Conservation (phyloP, 2,797 vertebrate genomes). For the Poeciliopsis gracilis region DNA sequence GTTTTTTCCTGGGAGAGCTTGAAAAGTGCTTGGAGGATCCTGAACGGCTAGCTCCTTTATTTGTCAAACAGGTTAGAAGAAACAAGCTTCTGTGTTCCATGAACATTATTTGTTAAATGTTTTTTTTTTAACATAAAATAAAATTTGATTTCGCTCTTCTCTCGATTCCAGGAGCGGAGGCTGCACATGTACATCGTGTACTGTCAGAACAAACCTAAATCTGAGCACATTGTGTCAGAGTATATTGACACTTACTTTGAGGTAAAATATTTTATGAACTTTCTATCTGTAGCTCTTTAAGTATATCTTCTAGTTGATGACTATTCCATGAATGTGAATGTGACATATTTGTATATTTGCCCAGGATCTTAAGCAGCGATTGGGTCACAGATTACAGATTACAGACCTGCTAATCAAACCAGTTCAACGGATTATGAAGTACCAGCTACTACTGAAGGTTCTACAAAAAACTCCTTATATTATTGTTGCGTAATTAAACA, state of each 20-base stretch:
- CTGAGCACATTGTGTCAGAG: slow-evolving; percentile 98
- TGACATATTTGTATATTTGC: slow-evolving; percentile 25
- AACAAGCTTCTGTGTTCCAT: background rate
- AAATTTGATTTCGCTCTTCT: slow-evolving; percentile 7
- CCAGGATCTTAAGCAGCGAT: slow-evolving; percentile 94
- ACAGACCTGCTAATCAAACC: slow-evolving; percentile 98
- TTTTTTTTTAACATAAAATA: background rate
- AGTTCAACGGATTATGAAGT: slow-evolving; percentile 98
- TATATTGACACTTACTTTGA: slow-evolving; percentile 99
- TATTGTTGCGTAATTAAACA: background rate
- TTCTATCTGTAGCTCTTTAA: background rate
- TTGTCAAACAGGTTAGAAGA: slow-evolving; percentile 92
- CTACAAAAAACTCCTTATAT: background rate
- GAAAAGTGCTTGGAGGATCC: slow-evolving; percentile 98
- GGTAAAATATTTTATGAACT: slow-evolving; percentile 78
- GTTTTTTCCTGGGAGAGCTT: slow-evolving; percentile 95
- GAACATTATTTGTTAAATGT: background rate
- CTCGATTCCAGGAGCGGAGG: slow-evolving; percentile 87
- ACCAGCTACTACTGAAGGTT: slow-evolving; percentile 97
- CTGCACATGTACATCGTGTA: slow-evolving; percentile 99
- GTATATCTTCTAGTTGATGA: no score
- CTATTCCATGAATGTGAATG: background rate
- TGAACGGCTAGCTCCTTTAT: slow-evolving; percentile 91
- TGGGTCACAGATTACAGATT: slow-evolving; percentile 95
- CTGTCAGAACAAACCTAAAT: slow-evolving; percentile 99